phyloP scores from a whole-genome alignment of 2,797 vertebrate genomes.

The Hybognathus amarus region DNA sequence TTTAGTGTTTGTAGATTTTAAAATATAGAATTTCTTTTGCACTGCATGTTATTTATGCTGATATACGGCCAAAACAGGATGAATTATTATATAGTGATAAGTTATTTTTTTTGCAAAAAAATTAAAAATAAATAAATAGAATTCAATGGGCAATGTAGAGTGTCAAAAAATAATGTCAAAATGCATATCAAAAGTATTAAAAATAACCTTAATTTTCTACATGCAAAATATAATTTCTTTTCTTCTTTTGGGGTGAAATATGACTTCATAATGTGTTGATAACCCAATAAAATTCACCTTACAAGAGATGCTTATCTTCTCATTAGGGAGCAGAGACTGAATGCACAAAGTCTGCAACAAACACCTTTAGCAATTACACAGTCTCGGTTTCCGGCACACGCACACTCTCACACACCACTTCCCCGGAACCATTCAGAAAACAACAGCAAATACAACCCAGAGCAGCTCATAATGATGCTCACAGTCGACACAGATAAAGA shows the following conservation, averaged over 20 bases:
- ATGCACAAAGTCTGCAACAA: slow-evolving; percentile 2
- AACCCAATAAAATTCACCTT: not conserved
- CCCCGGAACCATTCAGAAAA: slow-evolving; percentile 45
- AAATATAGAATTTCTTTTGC: not conserved
- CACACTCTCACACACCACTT: not conserved
- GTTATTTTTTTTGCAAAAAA: not conserved
- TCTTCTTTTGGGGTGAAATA: not conserved
- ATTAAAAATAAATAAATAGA: too few relatives aligned
- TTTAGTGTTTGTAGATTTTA: too few relatives aligned
- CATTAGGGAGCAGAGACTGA: not conserved
- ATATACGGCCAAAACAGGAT: not conserved
- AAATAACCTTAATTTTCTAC: not conserved
- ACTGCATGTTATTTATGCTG: not conserved
- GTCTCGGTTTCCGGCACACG: slow-evolving; percentile 14
- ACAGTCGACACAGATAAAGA: slow-evolving; percentile 42
- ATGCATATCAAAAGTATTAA: not conserved
- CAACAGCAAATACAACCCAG: slow-evolving; percentile 35
- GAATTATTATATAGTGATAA: not conserved
- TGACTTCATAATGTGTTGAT: not conserved
- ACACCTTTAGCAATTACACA: slow-evolving; percentile 13
- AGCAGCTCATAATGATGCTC: slow-evolving; percentile 35
- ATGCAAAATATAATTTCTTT: not conserved
- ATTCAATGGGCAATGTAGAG: not conserved
- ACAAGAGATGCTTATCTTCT: not conserved
- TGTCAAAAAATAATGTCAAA: not conserved